Evolutionary conservation across 2,797 vertebrate genomes (phyloP), one percentile per base, ranked within the genome.

Genomic region (Glyptemys insculpta): DNA sequence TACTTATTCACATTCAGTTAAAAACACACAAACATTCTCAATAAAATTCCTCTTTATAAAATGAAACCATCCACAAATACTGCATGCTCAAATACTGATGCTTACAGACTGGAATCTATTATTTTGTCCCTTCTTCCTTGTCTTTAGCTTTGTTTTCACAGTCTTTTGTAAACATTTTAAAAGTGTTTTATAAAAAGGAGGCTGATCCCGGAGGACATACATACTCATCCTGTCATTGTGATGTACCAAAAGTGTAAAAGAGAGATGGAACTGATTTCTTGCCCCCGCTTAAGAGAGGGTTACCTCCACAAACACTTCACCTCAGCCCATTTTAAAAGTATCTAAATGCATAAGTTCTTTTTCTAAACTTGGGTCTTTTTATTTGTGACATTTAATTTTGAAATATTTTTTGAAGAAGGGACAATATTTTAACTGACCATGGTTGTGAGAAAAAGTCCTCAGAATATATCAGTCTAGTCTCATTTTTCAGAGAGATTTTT

Each of bases 171-270:
- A 47, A 83, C 0, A 27, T 3, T 80, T 3, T 80, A 21, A 65
- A 62, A 62, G 79, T 41, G 12, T 52, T 19, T 72, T n/a, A 27
- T 12, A 82, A 62, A 0, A 44, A 57, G 3, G 12, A 16, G n/a
- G 25, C n/a, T 83, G 50, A 0, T 50, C 19, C 62, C 25, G 10
- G 79, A 15, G 68, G 68, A 2, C 0, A 83, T 52, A 2, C 4
- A 5, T 56, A 4, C 19, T 83, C 18, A 29, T 8, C 9, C 3
- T 83, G 54, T 19, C 27, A 37, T 34, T 91, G 85, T 59, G 23
- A 31, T 57, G 19, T 47, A 31, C 44, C n/a, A 65, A 9, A 23
- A 12, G 74, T 49, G 44, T 18, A 9, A 47, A 78, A 78, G 15
- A 29, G 74, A 78, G 14, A 84, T 11, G 14, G 47, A 50, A 65